Evolutionary conservation across 2,888 invertebrate genomes (phyloP), one percentile per base, ranked within the genome.

Genomic region (Tetramorium bicarinatum): DNA sequence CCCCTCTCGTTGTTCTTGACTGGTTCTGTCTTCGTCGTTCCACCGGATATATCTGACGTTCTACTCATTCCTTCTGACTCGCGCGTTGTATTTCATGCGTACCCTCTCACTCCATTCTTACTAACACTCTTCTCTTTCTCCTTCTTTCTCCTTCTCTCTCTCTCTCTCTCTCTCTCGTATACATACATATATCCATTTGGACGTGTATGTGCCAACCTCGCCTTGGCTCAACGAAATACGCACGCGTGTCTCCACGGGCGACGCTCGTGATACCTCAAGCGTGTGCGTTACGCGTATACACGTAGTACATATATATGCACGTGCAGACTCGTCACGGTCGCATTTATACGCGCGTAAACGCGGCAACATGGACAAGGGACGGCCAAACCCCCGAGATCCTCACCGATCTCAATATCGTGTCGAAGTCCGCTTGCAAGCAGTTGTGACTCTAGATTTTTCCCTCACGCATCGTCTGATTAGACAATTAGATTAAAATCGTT

Each of bases 161-260:
- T 59, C 61, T 61, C 52, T 34, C 18, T 41, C 9, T 77, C 8
- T 74, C 3, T 2, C 13, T 15, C 47, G 34, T 11, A n/a, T 34
- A 29, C 15, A 47, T 4, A 25, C 44, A 18, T 66, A 47, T 59
- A 72, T 62, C 76, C 80, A 67, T 75, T 49, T 69, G 72, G n/a
- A 82, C 77, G 74, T 41, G 76, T 77, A 69, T 80, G 59, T 74
- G 81, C 81, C 74, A 84, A 77, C 72, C 72, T 71, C 76, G 77
- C 67, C 74, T 69, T 52, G 56, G 21, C 81, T 69, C 83, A 80
- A 75, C 84, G 84, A 72, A 87, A 79, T 87, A 87, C 87, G 85
- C 87, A 85, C 87, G 87, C 87, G 87, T 87, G 87, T 87, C 87
- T 80, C 83, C 84, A 84, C 75, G 69, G 77, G 72, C 83, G 84